phyloP scores from a whole-genome alignment of 2,888 invertebrate species.

The Germaria angustata region DNA sequence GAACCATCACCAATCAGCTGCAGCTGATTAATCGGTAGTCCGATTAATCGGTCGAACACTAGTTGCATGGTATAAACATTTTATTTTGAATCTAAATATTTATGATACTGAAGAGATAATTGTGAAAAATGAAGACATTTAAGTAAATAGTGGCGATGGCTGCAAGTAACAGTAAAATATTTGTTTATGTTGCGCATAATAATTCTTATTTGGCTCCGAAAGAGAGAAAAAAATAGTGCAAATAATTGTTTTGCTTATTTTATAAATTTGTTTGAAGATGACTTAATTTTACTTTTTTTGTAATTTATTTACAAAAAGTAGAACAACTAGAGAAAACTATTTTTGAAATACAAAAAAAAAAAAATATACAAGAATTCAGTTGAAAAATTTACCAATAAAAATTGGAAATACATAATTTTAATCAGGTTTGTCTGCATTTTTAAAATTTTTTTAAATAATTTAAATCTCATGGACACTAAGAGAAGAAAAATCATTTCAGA shows the following conservation, averaged over 20 bases:
- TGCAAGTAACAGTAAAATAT: neutral
- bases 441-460: too few species aligned
- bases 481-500: too few species aligned
- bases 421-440: too few species aligned
- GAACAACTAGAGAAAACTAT: neutral
- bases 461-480: too few species aligned
- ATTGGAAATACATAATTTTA: too few species aligned
- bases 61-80: neutral
- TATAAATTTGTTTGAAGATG: neutral
- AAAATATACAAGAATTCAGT: too few species aligned
- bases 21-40: too few species aligned
- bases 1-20: too few species aligned
- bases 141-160: neutral
- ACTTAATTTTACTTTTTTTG: neutral
- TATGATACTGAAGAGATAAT: conserved; percentile 18
- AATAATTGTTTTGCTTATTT: conserved; percentile 4
- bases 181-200: neutral
- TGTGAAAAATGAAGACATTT: conserved; percentile 30
- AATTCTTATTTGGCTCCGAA: neutral
- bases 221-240: neutral
- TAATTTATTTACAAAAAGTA: neutral
- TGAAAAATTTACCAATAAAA: too few species aligned
- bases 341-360: neutral
- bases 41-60: neutral
- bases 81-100: conserved; percentile 35